Evolutionary conservation across 2,797 vertebrate species (phyloP).

Genomic region (Lithobates sylvaticus): DNA sequence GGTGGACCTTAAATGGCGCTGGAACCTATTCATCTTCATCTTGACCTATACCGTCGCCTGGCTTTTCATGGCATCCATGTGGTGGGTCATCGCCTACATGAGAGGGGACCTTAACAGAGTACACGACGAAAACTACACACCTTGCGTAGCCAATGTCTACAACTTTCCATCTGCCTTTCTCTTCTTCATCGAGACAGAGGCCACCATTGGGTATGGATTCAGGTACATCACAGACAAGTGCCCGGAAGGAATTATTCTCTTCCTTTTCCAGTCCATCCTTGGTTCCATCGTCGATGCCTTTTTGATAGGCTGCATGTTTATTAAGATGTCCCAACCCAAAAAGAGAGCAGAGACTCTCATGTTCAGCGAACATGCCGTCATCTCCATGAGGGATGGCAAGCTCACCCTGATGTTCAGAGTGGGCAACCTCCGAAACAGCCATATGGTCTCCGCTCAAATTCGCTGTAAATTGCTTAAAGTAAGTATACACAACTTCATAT

Average conservation of each 20-base stretch:
- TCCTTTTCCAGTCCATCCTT: constrained; percentile 97
- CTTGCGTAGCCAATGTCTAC: constrained; percentile 97
- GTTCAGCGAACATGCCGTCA: constrained; percentile 96
- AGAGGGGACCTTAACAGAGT: constrained; percentile 91
- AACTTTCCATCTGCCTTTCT: constrained; percentile 98
- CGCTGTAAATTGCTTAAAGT: constrained; percentile 99
- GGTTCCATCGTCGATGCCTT: constrained; percentile 98
- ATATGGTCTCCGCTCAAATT: constrained; percentile 99
- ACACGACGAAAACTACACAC: constrained; percentile 94
- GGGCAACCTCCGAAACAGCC: constrained; percentile 98
- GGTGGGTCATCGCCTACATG: constrained; percentile 97
- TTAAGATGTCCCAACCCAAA: constrained; percentile 99
- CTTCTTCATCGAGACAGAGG: constrained; percentile 98
- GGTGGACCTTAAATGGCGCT: constrained; percentile 98
- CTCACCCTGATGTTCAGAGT: constrained; percentile 98
- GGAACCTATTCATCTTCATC: constrained; percentile 98
- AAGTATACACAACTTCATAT: constrained; percentile 71
- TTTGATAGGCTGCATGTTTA: constrained; percentile 98
- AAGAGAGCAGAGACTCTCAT: constrained; percentile 97
- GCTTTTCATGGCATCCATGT: constrained; percentile 99
- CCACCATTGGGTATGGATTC: constrained; percentile 97
- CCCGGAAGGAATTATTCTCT: constrained; percentile 97
- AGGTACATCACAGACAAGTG: constrained; percentile 98
- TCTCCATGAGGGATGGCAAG: constrained; percentile 97
- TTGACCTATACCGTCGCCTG: constrained; percentile 98